Evolutionary conservation across 2,797 vertebrate genomes (phyloP), one percentile per base, ranked within the genome.

Genomic region (Cirrhinus mrigala): DNA sequence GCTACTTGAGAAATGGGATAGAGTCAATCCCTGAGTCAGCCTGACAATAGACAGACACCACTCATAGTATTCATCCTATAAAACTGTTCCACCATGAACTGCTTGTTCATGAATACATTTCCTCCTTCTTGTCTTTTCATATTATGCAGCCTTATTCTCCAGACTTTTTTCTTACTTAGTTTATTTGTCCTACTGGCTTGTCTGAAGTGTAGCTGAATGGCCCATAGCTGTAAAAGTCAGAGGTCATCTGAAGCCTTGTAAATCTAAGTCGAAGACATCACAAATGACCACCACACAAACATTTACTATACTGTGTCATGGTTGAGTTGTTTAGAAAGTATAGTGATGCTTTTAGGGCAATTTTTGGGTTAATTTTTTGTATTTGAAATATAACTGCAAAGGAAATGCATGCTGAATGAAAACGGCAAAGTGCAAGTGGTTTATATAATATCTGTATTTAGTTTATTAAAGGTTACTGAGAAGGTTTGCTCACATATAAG

Each of bases 101-200:
- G 58, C 33, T 87, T 64, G 74, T 83, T 56, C 68, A 52, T 54
- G 27, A 78, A 58, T 70, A 29, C 44, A 46, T 24, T n/a, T 3
- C 64, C 54, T 56, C 37, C 48, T 62, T 79, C 10, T 40, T 10
- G 24, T 40, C 3, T 40, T 75, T 66, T 11, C 8, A 22, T n/a
- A 22, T 12, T 50, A 11, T 22, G 10, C 50, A 66, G 46, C 24
- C 29, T 44, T 54, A 37, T 20, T 24, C 29, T 58, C 24, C 54
- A 18, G 24, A n/a, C 60, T 79, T 29, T 85, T 81, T 88, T 85
- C 88, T 79, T 40, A 81, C 75, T 40, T 79, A 56, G 77, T 83
- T 84, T 82, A 78, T 71, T 54, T 70, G 29, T 50, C 66, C 27
- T 29, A 81, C 46, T 76, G 54, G 81, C 50, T 85, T 24, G 87